phyloP scores from a whole-genome alignment of 2,888 invertebrate genomes.

The Torymus tubicola region DNA sequence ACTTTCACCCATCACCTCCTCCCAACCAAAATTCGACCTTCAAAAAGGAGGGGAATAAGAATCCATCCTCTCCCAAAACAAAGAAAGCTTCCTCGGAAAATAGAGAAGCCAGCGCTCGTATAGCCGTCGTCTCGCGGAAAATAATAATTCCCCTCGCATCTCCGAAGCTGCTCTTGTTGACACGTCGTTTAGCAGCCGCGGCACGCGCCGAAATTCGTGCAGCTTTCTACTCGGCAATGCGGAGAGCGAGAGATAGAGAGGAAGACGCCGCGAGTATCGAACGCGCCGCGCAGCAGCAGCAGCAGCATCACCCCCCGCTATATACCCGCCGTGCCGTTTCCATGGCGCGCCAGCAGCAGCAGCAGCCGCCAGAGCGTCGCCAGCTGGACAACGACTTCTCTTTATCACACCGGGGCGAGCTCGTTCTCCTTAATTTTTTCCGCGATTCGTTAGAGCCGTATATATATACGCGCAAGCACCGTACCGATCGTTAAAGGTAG shows the following conservation, averaged over 20 bases:
- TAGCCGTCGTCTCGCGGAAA: not conserved
- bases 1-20: too few species aligned
- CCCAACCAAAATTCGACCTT: too few species aligned
- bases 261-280: conserved; percentile 30
- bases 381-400: conserved; percentile 58
- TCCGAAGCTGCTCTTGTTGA: conserved; percentile 44
- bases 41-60: too few species aligned
- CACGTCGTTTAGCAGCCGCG: conserved; percentile 54
- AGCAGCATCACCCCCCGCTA: too few species aligned
- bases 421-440: conserved; percentile 8
- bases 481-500: conserved; percentile 36
- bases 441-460: conserved; percentile 28
- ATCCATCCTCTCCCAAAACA: too few species aligned
- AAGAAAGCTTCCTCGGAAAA: too few species aligned
- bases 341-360: conserved; percentile 41
- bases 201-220: conserved; percentile 46
- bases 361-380: conserved; percentile 53
- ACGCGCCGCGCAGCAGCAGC: conserved; percentile 18
- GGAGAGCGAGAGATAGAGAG: not conserved
- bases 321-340: conserved; percentile 39
- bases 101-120: not conserved
- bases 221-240: too few species aligned
- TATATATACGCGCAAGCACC: not conserved
- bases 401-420: not conserved
- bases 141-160: conserved; percentile 37